Conservation (phyloP, 1,140 invertebrate genomes). For the Homalodisca vitripennis region DNA sequence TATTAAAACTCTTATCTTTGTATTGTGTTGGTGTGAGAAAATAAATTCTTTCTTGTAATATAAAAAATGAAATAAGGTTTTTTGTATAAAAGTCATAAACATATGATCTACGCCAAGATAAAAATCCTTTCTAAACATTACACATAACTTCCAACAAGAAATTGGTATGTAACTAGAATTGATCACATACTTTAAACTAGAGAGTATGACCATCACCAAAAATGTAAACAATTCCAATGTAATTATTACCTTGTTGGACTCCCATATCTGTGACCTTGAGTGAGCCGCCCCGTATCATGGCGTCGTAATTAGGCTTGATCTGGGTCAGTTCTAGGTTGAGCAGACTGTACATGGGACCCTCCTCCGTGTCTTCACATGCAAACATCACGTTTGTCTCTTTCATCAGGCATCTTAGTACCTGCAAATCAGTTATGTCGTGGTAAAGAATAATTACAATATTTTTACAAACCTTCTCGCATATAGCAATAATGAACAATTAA, state of each 20-base stretch:
- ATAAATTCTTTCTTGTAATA: too few relatives aligned
- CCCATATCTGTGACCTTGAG: constrained; percentile 81
- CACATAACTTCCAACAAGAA: too few relatives aligned
- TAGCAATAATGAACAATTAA: too few relatives aligned
- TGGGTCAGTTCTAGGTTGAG: constrained; percentile 69
- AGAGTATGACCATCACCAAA: constrained; percentile 26
- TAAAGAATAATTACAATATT: too few relatives aligned
- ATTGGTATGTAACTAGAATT: background rate
- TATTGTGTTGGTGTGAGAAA: too few relatives aligned
- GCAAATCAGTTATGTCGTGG: background rate
- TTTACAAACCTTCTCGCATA: too few relatives aligned
- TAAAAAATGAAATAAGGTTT: too few relatives aligned
- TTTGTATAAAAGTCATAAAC: too few relatives aligned
- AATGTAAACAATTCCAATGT: too few relatives aligned
- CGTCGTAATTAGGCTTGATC: constrained; percentile 86
- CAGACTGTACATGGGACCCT: constrained; percentile 67
- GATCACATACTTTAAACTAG: background rate
- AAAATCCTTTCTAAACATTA: too few relatives aligned
- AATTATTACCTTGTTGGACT: constrained; percentile 69
- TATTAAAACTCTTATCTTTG: too few relatives aligned
- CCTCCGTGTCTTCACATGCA: constrained; percentile 61
- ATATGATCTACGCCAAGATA: too few relatives aligned
- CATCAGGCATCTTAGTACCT: constrained; percentile 71
- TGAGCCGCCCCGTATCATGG: constrained; percentile 80
- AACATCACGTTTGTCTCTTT: constrained; percentile 76